A percentile compares a stretch with the other conserved stretches of the same genome.
Evolutionary conservation across 2,797 vertebrate genomes (phyloP).

Genomic region (Argyrosomus regius): DNA sequence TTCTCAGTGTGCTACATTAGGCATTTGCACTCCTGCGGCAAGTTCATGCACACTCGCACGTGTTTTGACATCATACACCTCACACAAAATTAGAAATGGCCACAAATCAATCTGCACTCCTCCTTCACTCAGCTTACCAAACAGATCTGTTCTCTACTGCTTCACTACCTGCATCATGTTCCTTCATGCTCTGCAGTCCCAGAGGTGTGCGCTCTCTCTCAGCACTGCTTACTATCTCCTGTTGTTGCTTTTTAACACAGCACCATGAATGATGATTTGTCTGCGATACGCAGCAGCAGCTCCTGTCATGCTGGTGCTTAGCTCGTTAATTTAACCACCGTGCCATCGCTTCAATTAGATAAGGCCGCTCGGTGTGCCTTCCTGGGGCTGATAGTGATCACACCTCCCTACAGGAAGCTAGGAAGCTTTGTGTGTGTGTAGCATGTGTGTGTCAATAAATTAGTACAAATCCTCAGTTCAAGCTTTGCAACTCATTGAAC

Average conservation of each 20-base stretch:
- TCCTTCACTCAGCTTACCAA: neutral
- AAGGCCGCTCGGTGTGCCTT: constrained; percentile 24
- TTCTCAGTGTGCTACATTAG: neutral
- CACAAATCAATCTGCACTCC: neutral
- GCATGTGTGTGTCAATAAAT: neutral
- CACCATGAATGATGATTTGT: constrained; percentile 5
- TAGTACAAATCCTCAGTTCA: neutral
- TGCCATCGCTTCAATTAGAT: constrained; percentile 60
- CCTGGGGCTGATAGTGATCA: constrained; percentile 45
- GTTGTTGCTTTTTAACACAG: constrained; percentile 52
- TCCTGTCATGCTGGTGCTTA: constrained; percentile 44
- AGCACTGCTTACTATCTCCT: neutral
- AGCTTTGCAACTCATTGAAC: neutral
- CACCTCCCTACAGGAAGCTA: neutral
- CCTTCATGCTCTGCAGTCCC: constrained; percentile 3
- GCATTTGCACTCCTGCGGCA: neutral
- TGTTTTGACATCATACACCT: neutral
- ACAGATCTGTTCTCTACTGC: neutral
- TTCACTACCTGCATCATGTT: neutral
- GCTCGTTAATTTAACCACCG: constrained; percentile 62
- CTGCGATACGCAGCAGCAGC: constrained; percentile 37
- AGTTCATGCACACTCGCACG: neutral
- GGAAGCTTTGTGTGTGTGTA: constrained; percentile 5
- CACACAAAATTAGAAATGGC: neutral
- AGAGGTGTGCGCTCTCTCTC: constrained; percentile 1